A percentile compares a stretch with the other conserved stretches of the same genome.
Evolutionary conservation across 2,113 vertebrate genomes (phyloP).

Genomic region (Psammodynastes pulverulentus): DNA sequence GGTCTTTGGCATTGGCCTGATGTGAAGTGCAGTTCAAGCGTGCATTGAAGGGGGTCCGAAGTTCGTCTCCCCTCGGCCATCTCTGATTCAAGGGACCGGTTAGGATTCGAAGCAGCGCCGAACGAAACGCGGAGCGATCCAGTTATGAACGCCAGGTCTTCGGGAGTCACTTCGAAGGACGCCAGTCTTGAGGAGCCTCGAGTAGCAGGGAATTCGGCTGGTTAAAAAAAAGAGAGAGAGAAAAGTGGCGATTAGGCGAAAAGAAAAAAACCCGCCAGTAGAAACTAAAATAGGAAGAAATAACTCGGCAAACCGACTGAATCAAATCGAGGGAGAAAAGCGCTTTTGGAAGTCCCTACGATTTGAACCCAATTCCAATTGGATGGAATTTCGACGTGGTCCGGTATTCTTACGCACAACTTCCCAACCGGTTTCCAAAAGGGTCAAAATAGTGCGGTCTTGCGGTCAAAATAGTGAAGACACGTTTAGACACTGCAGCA

Average conservation of each 20-base stretch:
- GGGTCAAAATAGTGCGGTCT: neutral
- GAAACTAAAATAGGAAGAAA: neutral
- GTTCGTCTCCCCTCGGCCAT: neutral
- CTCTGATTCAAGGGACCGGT: neutral
- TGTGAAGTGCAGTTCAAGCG: neutral
- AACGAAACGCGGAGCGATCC: neutral
- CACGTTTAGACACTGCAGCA: neutral
- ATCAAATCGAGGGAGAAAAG: neutral
- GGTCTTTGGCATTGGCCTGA: neutral
- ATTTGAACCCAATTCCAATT: neutral
- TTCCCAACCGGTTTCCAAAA: neutral
- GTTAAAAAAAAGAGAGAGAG: neutral
- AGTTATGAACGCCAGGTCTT: neutral
- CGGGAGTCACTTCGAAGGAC: neutral
- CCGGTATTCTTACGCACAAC: neutral
- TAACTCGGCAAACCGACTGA: neutral
- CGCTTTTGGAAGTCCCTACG: neutral
- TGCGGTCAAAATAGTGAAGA: neutral
- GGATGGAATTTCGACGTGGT: neutral
- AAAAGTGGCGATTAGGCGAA: neutral
- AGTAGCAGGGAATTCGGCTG: neutral
- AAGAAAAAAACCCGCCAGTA: neutral
- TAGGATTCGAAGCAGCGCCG: neutral
- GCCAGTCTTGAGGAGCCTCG: neutral
- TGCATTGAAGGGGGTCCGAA: neutral